Conservation (phyloP, 1,140 invertebrate genomes). For the Papilio machaon region DNA sequence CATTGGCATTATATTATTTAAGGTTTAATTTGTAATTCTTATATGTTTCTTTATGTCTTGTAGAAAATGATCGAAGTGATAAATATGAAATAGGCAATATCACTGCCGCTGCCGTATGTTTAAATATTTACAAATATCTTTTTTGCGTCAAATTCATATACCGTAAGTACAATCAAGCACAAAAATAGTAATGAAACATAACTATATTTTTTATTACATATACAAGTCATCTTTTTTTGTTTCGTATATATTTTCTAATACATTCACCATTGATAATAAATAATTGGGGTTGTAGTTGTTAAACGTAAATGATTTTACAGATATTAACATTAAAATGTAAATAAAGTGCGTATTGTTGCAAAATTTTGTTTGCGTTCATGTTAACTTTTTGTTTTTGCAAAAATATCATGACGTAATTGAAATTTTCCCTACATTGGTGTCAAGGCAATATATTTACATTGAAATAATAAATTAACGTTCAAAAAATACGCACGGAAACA, state of each 20-base stretch:
- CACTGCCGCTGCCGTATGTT: background rate
- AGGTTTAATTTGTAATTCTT: background rate
- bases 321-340: background rate
- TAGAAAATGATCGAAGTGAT: background rate
- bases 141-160: background rate
- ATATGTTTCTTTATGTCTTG: background rate
- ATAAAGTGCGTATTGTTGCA: background rate
- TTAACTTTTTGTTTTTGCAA: background rate
- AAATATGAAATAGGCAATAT: constrained; percentile 1
- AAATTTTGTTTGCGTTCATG: background rate
- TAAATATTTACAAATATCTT: background rate
- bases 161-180: background rate
- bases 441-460: background rate
- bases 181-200: background rate
- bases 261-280: no score
- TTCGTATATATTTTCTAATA: no score
- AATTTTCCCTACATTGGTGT: background rate
- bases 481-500: background rate
- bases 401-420: background rate
- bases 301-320: background rate
- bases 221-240: no score
- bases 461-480: background rate
- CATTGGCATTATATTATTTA: no score
- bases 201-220: background rate
- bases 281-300: background rate